These are phyloP conservation scores for Phymastichus coffea DNA, from an alignment of 1,140 invertebrate species.

Conservation along the genomic window DNA sequence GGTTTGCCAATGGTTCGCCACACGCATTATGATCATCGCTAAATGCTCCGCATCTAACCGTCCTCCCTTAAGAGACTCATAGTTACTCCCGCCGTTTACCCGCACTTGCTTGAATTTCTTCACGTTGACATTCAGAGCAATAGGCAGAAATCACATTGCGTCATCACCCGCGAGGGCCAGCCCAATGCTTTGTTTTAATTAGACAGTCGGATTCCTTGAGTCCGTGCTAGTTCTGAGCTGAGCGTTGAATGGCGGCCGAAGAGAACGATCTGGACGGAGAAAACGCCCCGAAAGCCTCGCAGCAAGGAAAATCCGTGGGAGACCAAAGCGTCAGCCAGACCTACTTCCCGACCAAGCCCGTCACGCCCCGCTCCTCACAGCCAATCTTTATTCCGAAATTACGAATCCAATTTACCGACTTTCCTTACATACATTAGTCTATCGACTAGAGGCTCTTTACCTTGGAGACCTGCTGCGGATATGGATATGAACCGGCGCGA, in stretches of 20 bases:
- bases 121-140: too few species aligned
- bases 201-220: constrained; percentile 73
- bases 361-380: constrained; percentile 71
- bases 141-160: too few species aligned
- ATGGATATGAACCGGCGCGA: constrained; percentile 72
- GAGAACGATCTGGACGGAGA: too few species aligned
- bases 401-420: constrained; percentile 81
- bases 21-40: too few species aligned
- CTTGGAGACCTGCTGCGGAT: constrained; percentile 87
- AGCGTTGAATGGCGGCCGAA: too few species aligned
- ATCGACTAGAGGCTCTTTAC: constrained; percentile 87
- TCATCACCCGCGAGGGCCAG: constrained; percentile 65
- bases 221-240: constrained; percentile 76
- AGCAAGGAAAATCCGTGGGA: constrained; percentile 33
- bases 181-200: constrained; percentile 83
- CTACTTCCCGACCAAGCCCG: constrained; percentile 60
- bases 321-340: constrained; percentile 33
- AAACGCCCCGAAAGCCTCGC: too few species aligned
- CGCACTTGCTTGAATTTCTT: too few species aligned
- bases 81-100: too few species aligned
- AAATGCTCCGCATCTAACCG: too few species aligned
- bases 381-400: constrained; percentile 79
- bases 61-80: too few species aligned
- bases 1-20: too few species aligned
- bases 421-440: constrained; percentile 88